Evolutionary conservation across 2,113 vertebrate species (phyloP).

Genomic region (Percina caprodes): DNA sequence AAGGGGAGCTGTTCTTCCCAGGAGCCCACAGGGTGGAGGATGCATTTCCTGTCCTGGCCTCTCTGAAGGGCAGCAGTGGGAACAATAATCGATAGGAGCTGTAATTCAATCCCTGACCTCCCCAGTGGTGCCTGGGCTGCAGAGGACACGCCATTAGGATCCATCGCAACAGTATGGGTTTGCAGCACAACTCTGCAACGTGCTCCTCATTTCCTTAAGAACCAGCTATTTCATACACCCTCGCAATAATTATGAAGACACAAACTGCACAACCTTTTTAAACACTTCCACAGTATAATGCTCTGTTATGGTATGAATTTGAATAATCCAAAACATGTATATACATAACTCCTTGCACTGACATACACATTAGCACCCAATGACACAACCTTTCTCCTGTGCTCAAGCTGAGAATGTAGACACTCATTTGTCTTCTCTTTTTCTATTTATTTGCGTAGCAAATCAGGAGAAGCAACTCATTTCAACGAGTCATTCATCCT

Average conservation of each 20-base stretch:
- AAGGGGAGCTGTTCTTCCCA: slow-evolving; percentile 64
- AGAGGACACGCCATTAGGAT: slow-evolving; percentile 72
- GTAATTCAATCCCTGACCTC: slow-evolving; percentile 81
- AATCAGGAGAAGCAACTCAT: slow-evolving; percentile 48
- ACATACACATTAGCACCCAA: background rate
- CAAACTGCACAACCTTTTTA: background rate
- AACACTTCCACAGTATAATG: background rate
- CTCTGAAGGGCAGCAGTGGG: slow-evolving; percentile 74
- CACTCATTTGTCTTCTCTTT: slow-evolving; percentile 13
- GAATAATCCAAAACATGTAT: background rate
- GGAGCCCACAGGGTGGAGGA: slow-evolving; percentile 71
- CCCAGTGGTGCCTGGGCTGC: slow-evolving; percentile 57
- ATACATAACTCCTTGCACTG: slow-evolving; percentile 17
- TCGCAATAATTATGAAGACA: background rate
- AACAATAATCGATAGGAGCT: slow-evolving; percentile 78
- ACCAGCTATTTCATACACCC: background rate
- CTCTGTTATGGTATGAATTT: background rate
- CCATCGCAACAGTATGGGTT: slow-evolving; percentile 49
- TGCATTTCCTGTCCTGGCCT: slow-evolving; percentile 78
- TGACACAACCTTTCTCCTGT: background rate
- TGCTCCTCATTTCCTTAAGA: slow-evolving; percentile 19
- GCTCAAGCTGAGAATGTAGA: slow-evolving; percentile 13
- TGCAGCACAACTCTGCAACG: slow-evolving; percentile 47
- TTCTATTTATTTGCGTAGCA: slow-evolving; percentile 23
- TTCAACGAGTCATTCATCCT: slow-evolving; percentile 39